Conservation (phyloP, 2,797 vertebrate genomes). For the Nothura maculosa region DNA sequence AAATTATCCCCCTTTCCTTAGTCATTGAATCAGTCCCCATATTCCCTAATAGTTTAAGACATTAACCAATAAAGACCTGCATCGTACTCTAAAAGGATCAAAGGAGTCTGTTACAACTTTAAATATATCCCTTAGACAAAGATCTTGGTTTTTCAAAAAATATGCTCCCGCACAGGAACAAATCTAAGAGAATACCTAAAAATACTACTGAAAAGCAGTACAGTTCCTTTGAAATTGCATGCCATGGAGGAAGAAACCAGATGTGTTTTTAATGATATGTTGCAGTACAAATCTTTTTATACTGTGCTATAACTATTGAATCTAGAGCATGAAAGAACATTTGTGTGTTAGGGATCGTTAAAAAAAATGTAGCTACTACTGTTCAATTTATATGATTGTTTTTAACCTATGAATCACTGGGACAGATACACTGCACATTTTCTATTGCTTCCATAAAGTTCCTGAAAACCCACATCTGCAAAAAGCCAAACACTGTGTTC, state of each 20-base stretch:
- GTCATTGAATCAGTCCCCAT: not conserved
- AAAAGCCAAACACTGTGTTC: not conserved
- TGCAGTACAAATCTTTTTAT: not conserved
- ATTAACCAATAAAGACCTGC: not conserved
- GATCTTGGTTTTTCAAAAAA: not conserved
- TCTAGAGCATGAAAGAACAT: not conserved
- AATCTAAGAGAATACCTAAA: not conserved
- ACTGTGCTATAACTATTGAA: not conserved
- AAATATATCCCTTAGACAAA: not conserved
- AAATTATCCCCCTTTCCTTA: not conserved
- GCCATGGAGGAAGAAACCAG: not conserved
- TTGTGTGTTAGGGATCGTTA: not conserved
- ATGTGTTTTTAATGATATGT: rapidly evolving
- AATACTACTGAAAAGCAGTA: not conserved
- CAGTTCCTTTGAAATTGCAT: not conserved
- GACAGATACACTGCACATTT: not conserved
- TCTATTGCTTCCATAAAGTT: not conserved
- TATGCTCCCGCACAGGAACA: not conserved
- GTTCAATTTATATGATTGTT: not conserved
- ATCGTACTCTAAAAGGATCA: not conserved
- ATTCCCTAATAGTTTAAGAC: not conserved
- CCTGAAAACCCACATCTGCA: not conserved
- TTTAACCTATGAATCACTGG: not conserved
- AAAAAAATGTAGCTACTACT: not conserved
- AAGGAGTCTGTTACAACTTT: not conserved